Conservation (phyloP, 2,113 vertebrate species). For the Ictidomys tridecemlineatus region DNA sequence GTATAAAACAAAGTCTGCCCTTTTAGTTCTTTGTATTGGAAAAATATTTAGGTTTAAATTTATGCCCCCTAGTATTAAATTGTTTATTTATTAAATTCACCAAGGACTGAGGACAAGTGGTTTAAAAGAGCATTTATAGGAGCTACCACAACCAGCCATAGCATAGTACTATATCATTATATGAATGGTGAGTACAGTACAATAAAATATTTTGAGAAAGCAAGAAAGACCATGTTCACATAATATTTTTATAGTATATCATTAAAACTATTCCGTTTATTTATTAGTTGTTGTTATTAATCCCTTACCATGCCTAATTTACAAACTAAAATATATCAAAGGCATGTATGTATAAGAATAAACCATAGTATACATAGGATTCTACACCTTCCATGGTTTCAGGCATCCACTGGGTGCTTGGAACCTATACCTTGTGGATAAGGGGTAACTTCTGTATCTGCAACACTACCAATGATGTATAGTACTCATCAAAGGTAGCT, state of each 20-base stretch:
- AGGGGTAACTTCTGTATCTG: neutral
- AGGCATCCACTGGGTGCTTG: neutral
- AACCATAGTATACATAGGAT: neutral
- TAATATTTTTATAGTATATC: neutral
- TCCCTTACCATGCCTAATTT: neutral
- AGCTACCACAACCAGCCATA: neutral
- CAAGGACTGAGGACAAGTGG: neutral
- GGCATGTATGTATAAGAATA: neutral
- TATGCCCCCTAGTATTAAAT: neutral
- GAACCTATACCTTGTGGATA: neutral
- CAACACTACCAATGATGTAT: neutral
- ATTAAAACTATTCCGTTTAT: neutral
- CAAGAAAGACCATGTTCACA: neutral
- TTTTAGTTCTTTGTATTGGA: neutral
- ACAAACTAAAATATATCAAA: neutral
- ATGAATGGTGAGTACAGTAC: neutral
- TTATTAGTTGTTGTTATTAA: neutral
- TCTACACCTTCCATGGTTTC: neutral
- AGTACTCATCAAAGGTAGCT: neutral
- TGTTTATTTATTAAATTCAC: slow-evolving; percentile 22
- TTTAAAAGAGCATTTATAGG: neutral
- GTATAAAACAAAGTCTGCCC: neutral
- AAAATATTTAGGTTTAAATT: slow-evolving; percentile 40
- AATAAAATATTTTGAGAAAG: neutral
- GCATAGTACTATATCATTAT: neutral